Evolutionary conservation across 1,140 invertebrate species (phyloP).

Genomic region (Aradophagus sp.): DNA sequence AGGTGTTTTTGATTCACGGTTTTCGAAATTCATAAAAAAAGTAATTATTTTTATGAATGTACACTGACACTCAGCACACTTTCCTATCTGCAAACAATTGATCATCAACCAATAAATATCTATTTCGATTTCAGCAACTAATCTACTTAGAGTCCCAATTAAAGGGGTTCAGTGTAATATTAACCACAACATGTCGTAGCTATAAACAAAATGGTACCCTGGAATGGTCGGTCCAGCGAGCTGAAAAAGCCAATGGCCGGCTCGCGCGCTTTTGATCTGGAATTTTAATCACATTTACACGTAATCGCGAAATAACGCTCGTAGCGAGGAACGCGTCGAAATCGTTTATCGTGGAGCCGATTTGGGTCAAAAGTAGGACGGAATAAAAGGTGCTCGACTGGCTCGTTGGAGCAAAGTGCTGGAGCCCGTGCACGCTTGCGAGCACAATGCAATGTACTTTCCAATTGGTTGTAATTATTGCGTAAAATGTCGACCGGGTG

Average conservation of each 20-base stretch:
- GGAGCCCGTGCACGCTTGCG: constrained; percentile 31
- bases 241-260: constrained; percentile 16
- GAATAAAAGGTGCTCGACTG: constrained; percentile 42
- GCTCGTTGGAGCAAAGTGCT: constrained; percentile 38
- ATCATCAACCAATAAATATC: no score
- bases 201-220: no score
- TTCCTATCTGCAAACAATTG: no score
- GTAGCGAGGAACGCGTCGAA: constrained; percentile 33
- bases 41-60: no score
- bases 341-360: constrained; percentile 36
- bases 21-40: no score
- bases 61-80: no score
- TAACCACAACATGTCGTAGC: no score
- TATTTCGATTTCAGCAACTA: no score
- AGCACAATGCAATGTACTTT: constrained; percentile 41
- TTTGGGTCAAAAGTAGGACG: constrained; percentile 38
- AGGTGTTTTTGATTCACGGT: no score
- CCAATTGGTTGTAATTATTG: constrained; percentile 41
- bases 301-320: constrained; percentile 32
- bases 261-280: constrained; percentile 17
- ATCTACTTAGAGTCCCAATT: no score
- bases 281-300: constrained; percentile 45
- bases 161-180: no score
- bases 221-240: neutral
- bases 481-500: constrained; percentile 26